Percentiles rank a stretch among this genome's conserved stretches.
Evolutionary conservation across 2,888 invertebrate species (phyloP).

Genomic region (Orchesellides sinensis): DNA sequence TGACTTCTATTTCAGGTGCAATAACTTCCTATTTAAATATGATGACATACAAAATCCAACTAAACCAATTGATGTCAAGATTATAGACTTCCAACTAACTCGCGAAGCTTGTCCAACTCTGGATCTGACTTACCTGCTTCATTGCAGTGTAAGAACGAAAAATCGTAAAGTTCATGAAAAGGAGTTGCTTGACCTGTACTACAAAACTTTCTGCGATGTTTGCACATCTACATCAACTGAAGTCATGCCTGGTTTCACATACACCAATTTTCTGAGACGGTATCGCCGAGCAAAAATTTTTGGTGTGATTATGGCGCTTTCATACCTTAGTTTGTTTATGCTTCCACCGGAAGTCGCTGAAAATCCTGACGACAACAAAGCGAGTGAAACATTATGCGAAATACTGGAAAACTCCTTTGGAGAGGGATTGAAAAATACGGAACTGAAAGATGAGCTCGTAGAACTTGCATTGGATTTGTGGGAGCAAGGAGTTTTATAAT

Average conservation of each 20-base stretch:
- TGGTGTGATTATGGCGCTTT: neutral
- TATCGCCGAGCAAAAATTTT: neutral
- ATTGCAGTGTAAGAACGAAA: constrained; percentile 31
- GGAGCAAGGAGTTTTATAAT: constrained; percentile 8
- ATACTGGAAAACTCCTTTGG: neutral
- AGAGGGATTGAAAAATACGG: neutral
- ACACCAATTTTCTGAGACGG: constrained; percentile 10
- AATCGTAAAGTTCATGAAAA: constrained; percentile 25
- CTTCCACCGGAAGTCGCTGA: neutral
- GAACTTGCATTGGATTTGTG: neutral
- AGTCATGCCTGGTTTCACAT: constrained; percentile 28
- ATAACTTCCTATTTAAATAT: constrained; percentile 69
- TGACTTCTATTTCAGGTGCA: no score
- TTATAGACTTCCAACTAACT: constrained; percentile 65
- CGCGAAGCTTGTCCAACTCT: constrained; percentile 59
- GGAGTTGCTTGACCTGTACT: constrained; percentile 42
- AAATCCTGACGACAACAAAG: neutral
- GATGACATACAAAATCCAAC: constrained; percentile 7
- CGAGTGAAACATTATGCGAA: neutral
- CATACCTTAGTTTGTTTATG: neutral
- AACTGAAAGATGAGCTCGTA: neutral
- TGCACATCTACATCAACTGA: constrained; percentile 16
- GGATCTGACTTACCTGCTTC: constrained; percentile 61
- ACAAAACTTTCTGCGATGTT: constrained; percentile 21
- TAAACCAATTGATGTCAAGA: constrained; percentile 40